Base-by-base conservation (phyloP, 2,113 vertebrate species). In the Catagonus wagneri region DNA sequence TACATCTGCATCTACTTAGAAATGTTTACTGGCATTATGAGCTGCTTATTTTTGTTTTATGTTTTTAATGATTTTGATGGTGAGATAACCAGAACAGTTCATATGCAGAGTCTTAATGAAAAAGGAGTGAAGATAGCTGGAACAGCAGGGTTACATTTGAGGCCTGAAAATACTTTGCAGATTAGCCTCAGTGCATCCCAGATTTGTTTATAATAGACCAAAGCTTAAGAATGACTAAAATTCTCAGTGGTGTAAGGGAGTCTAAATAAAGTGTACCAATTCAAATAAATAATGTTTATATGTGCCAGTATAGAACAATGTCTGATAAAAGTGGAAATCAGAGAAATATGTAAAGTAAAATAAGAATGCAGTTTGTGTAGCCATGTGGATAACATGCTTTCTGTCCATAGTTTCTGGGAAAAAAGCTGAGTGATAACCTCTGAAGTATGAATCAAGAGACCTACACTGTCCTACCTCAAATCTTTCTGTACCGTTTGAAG, bases 1-100 rank as follows among this genome's bases (percentile, higher is more conserved):
- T 92, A 15, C 7, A 39, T 68, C 72, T 80, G 6, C 58, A 63
- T 56, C 60, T 89, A 50, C 29, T 7, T 85, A 91, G 29, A 86
- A 89, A 34, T 68, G 2, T 58, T 54, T 54, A 54, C 27, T 61
- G 13, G 56, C 27, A 83, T 72, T 79, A 50, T 83, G 50, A 68
- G 22, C 75, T 75, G 32, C 72, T 80, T 56, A 39, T 50, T 79
- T 85, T 22, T 93, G 56, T 96, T 96, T 63, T 52, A 13, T 65
- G 50, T 50, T 80, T 72, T 76, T 81, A 44, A 39, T 95, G 39
- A 68, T 63, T 90, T 75, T 85, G 39, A 86, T 0, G 27, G 61
- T 60, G 39, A 78, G 50, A 52, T 68, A 68, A 16, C 52, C 29
- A 75, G 60, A 93, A 81, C 36, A 44, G 17, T 90, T 81, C 14